Evolutionary conservation across 2,888 invertebrate genomes (phyloP).

Genomic region (Parnassius apollo): DNA sequence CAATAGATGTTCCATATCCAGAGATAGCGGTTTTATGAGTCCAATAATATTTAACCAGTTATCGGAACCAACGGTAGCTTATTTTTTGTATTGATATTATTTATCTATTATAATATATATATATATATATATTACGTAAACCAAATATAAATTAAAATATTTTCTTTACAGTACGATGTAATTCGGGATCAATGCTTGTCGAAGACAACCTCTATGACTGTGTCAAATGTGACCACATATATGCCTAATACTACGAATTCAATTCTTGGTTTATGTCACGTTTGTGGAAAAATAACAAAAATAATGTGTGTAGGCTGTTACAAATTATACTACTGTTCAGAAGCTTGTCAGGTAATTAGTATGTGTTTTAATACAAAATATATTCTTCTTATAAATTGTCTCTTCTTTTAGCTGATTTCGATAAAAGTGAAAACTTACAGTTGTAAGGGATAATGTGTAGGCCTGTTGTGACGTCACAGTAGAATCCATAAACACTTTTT

Average conservation of each 20-base stretch:
- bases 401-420: too few species aligned
- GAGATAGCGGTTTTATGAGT: conserved; percentile 46
- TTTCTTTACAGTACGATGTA: background rate
- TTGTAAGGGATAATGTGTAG: too few species aligned
- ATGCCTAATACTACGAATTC: background rate
- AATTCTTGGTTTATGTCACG: conserved; percentile 36
- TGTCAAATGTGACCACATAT: background rate
- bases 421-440: too few species aligned
- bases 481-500: too few species aligned
- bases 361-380: too few species aligned
- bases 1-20: conserved; percentile 40
- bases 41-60: conserved; percentile 33
- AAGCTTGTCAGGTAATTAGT: conserved; percentile 46
- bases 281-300: conserved; percentile 41
- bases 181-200: background rate
- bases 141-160: background rate
- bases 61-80: conserved; percentile 29
- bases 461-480: too few species aligned
- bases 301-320: conserved; percentile 40
- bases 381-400: too few species aligned
- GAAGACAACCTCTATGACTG: too few species aligned
- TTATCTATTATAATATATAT: too few species aligned
- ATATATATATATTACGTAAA: background rate
- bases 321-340: conserved; percentile 45
- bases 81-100: background rate